Evolutionary conservation across 2,797 vertebrate species (phyloP), one percentile per base, ranked within the genome.

Genomic region (Microcaecilia unicolor): DNA sequence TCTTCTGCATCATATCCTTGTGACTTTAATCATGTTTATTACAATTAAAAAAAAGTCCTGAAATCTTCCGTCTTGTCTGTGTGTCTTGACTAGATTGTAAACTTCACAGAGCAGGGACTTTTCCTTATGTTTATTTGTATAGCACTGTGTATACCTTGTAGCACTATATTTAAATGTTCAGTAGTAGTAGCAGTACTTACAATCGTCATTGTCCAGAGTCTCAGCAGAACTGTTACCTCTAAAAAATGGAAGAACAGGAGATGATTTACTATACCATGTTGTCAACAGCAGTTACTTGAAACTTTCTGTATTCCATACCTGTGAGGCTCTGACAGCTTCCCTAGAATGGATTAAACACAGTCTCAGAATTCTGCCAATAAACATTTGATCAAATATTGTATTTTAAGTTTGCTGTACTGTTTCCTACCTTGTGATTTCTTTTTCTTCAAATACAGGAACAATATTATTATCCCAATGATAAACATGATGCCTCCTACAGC

Each of bases 361-460:
- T 15, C 18, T 30, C 10, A 46, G 29, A 8, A 13, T 20, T 10
- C 5, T 20, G 8, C 3, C 3, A 14, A 12, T 18, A 18, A 30
- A 7, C 12, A 12, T 15, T 27, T 19, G 10, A 26, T 10, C 4
- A 31, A 16, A 35, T 18, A 3, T 20, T 14, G 10, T 7, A 11
- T 18, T 21, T 10, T 27, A 4, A 10, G 10, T 6, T 33, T 28
- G 14, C 1, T n/a, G 18, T n/a, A 8, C 7, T 3, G n/a, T 21
- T 22, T 8, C 16, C 44, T 31, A 63, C 55, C 55, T 55, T 37
- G 41, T 2, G n/a, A 11, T 10, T 38, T 49, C 6, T 25, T 31
- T 24, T 16, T 30, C 29, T 18, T 45, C 17, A 23, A 24, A 15
- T 4, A 34, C 21, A 38, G 8, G 13, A 33, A 8, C 15, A 34